phyloP scores from a whole-genome alignment of 2,113 vertebrate genomes.

The Mola mola region DNA sequence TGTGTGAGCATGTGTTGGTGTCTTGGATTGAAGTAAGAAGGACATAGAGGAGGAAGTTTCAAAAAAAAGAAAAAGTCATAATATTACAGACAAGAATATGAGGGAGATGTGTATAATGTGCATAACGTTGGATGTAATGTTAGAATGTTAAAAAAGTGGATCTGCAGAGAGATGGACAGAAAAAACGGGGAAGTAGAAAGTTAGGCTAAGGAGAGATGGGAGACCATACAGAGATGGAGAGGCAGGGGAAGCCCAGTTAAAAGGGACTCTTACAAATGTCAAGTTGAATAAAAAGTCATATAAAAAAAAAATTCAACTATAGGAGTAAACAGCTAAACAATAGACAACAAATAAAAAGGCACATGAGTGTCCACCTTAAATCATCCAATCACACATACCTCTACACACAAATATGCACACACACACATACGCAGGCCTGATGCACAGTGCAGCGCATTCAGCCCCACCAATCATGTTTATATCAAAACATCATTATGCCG shows the following conservation, averaged over 20 bases:
- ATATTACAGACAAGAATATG: not conserved
- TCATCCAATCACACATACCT: conserved; percentile 57
- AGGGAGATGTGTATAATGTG: not conserved
- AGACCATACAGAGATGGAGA: not conserved
- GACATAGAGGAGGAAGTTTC: not conserved
- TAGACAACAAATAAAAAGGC: conserved; percentile 69
- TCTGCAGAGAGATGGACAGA: conserved; percentile 6
- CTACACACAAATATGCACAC: conserved; percentile 12
- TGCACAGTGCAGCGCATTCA: conserved; percentile 69
- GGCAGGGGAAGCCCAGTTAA: conserved; percentile 38
- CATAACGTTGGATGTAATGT: conserved; percentile 41
- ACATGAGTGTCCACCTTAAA: conserved; percentile 70
- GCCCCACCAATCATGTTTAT: conserved; percentile 94
- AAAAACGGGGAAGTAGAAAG: not conserved
- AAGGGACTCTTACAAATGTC: conserved; percentile 67
- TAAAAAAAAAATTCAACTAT: conserved; percentile 36
- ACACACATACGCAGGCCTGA: conserved; percentile 31
- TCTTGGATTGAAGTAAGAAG: not conserved
- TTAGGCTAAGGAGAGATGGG: not conserved
- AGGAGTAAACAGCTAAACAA: conserved; percentile 71
- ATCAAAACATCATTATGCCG: conserved; percentile 93
- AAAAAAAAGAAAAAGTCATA: conserved; percentile 26
- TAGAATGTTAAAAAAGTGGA: too few relatives aligned
- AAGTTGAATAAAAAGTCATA: conserved; percentile 48
- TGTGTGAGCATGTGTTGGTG: conserved; percentile 21